Evolutionary conservation across 2,113 vertebrate species (phyloP).

Genomic region (Tichodroma muraria): DNA sequence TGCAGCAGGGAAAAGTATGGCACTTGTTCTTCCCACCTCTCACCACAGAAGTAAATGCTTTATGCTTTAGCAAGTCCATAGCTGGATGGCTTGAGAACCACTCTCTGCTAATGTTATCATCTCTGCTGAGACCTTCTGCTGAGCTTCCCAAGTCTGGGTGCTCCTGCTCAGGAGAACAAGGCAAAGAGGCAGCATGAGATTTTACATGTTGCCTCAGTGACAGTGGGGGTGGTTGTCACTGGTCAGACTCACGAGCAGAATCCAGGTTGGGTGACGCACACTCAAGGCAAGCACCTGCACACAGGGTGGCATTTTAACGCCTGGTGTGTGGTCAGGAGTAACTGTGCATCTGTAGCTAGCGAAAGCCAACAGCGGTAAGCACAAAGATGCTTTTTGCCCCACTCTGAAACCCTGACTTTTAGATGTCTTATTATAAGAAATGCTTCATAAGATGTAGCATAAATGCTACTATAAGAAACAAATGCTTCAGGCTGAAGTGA

Average conservation of each 20-base stretch:
- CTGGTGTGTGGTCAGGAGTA: not conserved
- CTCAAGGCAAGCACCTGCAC: not conserved
- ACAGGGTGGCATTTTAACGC: not conserved
- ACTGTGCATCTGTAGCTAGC: not conserved
- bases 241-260: not conserved
- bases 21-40: not conserved
- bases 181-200: not conserved
- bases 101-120: not conserved
- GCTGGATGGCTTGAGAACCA: not conserved
- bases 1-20: not conserved
- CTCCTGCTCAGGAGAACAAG: too few relatives aligned
- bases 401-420: not conserved
- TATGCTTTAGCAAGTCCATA: not conserved
- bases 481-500: not conserved
- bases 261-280: not conserved
- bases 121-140: not conserved
- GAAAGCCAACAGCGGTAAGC: not conserved
- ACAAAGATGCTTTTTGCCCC: not conserved
- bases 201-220: not conserved
- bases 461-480: too few relatives aligned
- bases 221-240: rapidly evolving
- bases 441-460: too few relatives aligned
- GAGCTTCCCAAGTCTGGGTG: not conserved
- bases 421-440: not conserved
- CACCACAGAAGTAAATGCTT: not conserved